Evolutionary conservation across 2,797 vertebrate genomes (phyloP).

Genomic region (Cryptoblepharus egeriae): DNA sequence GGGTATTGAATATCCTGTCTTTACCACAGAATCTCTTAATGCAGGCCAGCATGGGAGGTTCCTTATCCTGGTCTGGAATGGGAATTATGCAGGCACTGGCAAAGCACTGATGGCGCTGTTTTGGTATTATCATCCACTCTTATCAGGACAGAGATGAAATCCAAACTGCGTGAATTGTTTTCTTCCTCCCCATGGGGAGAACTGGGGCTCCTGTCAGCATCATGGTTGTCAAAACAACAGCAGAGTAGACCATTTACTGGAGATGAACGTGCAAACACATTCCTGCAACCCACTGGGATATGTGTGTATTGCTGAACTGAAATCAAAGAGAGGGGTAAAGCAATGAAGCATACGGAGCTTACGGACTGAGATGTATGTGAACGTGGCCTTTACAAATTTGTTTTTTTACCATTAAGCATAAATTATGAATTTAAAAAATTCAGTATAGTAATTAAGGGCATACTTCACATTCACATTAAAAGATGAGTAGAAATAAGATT

Average conservation of each 20-base stretch:
- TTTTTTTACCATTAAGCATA: not conserved
- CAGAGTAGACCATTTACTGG: not conserved
- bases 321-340: not conserved
- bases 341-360: not conserved
- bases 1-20: not conserved
- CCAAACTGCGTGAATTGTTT: not conserved
- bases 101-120: not conserved
- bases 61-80: not conserved
- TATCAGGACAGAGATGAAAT: not conserved
- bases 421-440: not conserved
- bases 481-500: not conserved
- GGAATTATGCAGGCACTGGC: not conserved
- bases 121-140: not conserved
- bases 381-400: not conserved
- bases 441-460: not conserved
- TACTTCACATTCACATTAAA: not conserved
- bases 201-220: not conserved
- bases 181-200: not conserved
- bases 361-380: not conserved
- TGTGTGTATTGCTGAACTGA: not conserved
- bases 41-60: not conserved
- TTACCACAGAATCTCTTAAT: not conserved
- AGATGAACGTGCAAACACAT: not conserved
- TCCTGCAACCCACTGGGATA: not conserved
- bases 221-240: not conserved